A percentile compares a stretch with the other conserved stretches of the same genome.
Evolutionary conservation across 2,113 vertebrate genomes (phyloP).

Genomic region (Cyanoramphus novaezelandiae): DNA sequence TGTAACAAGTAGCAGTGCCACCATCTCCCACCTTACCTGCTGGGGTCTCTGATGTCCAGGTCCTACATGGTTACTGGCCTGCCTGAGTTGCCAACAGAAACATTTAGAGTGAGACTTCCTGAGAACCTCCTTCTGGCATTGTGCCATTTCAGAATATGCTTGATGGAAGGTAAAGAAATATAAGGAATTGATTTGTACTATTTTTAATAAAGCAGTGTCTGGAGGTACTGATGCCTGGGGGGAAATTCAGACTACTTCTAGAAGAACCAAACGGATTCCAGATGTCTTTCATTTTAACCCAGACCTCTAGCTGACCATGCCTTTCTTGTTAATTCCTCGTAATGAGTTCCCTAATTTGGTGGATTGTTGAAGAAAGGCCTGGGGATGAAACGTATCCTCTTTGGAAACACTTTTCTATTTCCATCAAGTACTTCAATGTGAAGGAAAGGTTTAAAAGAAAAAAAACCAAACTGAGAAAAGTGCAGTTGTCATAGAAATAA

Average conservation of each 20-base stretch:
- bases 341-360: background rate
- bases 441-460: background rate
- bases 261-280: constrained; percentile 13
- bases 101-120: background rate
- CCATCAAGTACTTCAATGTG: constrained; percentile 3
- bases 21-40: rapidly evolving
- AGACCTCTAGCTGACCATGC: background rate
- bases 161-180: background rate
- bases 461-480: background rate
- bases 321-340: constrained; percentile 19
- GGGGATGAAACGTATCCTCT: constrained; percentile 36
- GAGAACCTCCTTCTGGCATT: background rate
- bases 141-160: background rate
- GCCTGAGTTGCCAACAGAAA: rapidly evolving
- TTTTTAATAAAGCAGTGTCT: background rate
- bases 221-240: background rate
- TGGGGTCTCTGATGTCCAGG: background rate
- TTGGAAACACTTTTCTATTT: constrained; percentile 65
- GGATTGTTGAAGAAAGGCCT: constrained; percentile 24
- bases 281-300: constrained; percentile 50
- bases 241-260: background rate
- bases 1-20: background rate
- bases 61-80: rapidly evolving
- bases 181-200: background rate
- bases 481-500: constrained; percentile 10